Percentiles rank a stretch among this genome's conserved stretches.
phyloP scores from a whole-genome alignment of 2,888 invertebrate species.

The Chloroclystis v-ata region DNA sequence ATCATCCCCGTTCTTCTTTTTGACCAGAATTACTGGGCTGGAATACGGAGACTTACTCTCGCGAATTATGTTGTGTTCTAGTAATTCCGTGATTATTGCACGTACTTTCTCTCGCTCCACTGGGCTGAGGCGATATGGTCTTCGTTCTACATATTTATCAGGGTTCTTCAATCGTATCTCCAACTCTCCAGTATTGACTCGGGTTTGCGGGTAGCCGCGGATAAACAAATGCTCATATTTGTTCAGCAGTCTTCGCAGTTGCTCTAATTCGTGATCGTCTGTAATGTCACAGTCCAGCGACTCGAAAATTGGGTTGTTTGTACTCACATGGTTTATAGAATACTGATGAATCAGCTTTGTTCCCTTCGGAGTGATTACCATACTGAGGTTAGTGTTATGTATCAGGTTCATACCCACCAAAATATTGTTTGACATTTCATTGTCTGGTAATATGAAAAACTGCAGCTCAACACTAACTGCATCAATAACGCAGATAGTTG shows the following conservation, averaged over 20 bases:
- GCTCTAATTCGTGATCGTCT: not conserved
- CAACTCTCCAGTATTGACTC: constrained; percentile 1
- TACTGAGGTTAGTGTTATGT: not conserved
- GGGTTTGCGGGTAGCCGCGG: not conserved
- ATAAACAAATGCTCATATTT: not conserved
- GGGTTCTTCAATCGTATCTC: constrained; percentile 1
- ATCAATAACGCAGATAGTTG: not conserved
- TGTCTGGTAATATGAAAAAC: not conserved
- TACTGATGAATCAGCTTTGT: not conserved
- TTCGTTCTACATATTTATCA: not conserved
- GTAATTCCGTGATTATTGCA: constrained; percentile 29
- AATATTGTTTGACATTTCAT: not conserved
- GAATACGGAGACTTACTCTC: constrained; percentile 36
- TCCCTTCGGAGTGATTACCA: not conserved
- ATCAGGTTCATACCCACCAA: not conserved
- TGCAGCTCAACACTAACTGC: not conserved
- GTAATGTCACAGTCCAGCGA: not conserved
- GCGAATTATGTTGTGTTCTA: constrained; percentile 33
- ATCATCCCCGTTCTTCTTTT: constrained; percentile 33
- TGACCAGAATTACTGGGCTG: constrained; percentile 33
- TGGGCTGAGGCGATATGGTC: not conserved
- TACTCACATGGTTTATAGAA: not conserved
- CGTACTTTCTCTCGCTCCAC: constrained; percentile 33
- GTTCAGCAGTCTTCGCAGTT: not conserved
- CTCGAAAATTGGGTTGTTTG: not conserved